A percentile compares a stretch with the other conserved stretches of the same genome.
These are phyloP conservation scores for Ypsolopha scabrella DNA, from an alignment of 2,888 invertebrate genomes.

Conservation along the genomic window DNA sequence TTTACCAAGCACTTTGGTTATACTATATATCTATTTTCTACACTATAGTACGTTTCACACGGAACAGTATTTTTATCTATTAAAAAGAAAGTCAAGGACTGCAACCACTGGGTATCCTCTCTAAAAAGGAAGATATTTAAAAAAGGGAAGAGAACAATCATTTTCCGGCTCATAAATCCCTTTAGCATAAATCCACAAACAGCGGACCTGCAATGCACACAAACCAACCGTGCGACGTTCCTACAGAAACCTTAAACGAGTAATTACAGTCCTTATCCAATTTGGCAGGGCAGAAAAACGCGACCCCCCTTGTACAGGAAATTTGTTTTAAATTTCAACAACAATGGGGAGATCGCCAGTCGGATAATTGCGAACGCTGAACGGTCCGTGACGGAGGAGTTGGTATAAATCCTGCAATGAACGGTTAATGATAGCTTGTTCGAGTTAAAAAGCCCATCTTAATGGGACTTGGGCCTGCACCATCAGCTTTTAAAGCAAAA, in stretches of 20 bases:
- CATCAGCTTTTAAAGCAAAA: background rate
- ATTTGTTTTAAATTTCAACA: conserved; percentile 70
- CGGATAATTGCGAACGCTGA: conserved; percentile 57
- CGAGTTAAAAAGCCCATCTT: conserved; percentile 38
- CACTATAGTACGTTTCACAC: background rate
- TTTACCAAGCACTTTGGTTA: no score
- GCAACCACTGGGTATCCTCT: background rate
- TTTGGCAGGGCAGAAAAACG: conserved; percentile 64
- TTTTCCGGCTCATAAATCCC: conserved; percentile 43
- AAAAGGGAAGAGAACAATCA: background rate
- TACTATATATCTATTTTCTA: no score
- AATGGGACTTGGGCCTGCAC: conserved; percentile 36
- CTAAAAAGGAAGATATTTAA: background rate
- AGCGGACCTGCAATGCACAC: conserved; percentile 37
- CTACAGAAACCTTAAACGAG: conserved; percentile 43
- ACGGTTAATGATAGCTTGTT: conserved; percentile 59
- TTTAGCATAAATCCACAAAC: conserved; percentile 28
- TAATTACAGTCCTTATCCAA: conserved; percentile 69
- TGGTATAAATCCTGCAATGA: conserved; percentile 54
- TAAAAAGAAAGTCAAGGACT: no score
- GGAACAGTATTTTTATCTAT: no score
- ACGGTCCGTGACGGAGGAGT: conserved; percentile 51
- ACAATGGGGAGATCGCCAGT: conserved; percentile 64
- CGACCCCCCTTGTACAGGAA: conserved; percentile 63
- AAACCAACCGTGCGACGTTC: conserved; percentile 18